Base-by-base conservation (phyloP, 2,797 vertebrate genomes). In the Spinibarbus caldwelli region DNA sequence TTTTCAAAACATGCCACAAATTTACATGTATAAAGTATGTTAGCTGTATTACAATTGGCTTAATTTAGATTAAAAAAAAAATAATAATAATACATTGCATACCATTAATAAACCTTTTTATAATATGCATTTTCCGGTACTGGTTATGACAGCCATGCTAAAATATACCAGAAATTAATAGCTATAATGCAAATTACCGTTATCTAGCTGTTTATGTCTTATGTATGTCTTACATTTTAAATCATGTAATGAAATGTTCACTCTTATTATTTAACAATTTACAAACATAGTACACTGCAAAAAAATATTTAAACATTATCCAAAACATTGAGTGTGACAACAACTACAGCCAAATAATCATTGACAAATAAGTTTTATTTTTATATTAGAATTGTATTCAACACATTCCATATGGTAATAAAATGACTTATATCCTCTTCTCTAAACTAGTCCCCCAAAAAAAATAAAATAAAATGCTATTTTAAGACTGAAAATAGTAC, bases 311-410 rank as follows among this genome's bases (percentile, higher is more conserved):
- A 29, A 29, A 62, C 26, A 29, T 6, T 14, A 14, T 14, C 15
- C 29, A 66, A 34, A 36, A 67, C 64, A 67, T 17, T 19, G 45
- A 62, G 68, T 31, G 8, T 9, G 34, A 54, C 29, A 67, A 34
- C 43, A 73, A 81, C 9, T 70, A 38, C 29, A 43, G 29, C 9
- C 78, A 86, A 17, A 84, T 41, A 91, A 93, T 87, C 93, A 93
- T 93, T 94, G 91, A 95, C 95, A 96, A 95, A 95, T 94, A 95
- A 91, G 87, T 92, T 96, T 95, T 95, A 95, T 95, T 96, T 93
- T 85, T 94, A 95, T 93, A 94, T 94, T 94, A 93, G 92, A 95
- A 94, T 91, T 92, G 94, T 95, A 94, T 93, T 91, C 91, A 94
- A 94, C 94, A 94, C 89, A 91, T 92, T 92, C 93, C 93, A 93